Conservation (phyloP, 2,888 invertebrate species). For the Drosophila nr. medialis region DNA sequence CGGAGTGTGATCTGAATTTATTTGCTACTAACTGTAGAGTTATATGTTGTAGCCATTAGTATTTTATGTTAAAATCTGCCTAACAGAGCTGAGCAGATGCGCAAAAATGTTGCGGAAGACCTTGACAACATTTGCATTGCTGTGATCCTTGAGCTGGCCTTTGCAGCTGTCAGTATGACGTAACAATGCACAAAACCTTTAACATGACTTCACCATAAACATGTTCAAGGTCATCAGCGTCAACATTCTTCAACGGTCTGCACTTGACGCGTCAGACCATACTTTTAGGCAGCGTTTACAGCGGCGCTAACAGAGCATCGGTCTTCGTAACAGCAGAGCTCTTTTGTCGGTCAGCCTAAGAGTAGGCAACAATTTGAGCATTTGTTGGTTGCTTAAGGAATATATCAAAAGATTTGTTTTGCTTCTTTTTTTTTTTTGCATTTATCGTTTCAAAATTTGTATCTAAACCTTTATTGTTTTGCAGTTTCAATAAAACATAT, state of each 20-base stretch:
- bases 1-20: slow-evolving; percentile 33
- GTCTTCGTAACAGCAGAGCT: too few relatives aligned
- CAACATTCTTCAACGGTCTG: not conserved
- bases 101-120: slow-evolving; percentile 26
- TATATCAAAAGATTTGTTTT: not conserved
- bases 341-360: not conserved
- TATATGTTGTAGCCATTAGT: not conserved
- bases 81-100: not conserved
- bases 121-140: slow-evolving; percentile 11
- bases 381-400: not conserved
- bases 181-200: slow-evolving; percentile 1
- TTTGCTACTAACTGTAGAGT: slow-evolving; percentile 32
- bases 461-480: slow-evolving; percentile 85
- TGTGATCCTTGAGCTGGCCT: slow-evolving; percentile 2
- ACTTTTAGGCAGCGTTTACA: slow-evolving; percentile 13
- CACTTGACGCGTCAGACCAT: not conserved
- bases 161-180: slow-evolving; percentile 27
- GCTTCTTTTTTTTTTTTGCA: slow-evolving; percentile 55
- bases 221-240: slow-evolving; percentile 27
- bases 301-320: not conserved
- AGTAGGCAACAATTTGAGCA: slow-evolving; percentile 16
- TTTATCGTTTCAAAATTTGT: slow-evolving; percentile 84
- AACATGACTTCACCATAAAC: slow-evolving; percentile 1
- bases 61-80: not conserved
- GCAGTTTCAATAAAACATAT: slow-evolving; percentile 74